These are phyloP conservation scores for Ceratosolen solmsi DNA, from an alignment of 1,140 invertebrate species.

Conservation along the genomic window DNA sequence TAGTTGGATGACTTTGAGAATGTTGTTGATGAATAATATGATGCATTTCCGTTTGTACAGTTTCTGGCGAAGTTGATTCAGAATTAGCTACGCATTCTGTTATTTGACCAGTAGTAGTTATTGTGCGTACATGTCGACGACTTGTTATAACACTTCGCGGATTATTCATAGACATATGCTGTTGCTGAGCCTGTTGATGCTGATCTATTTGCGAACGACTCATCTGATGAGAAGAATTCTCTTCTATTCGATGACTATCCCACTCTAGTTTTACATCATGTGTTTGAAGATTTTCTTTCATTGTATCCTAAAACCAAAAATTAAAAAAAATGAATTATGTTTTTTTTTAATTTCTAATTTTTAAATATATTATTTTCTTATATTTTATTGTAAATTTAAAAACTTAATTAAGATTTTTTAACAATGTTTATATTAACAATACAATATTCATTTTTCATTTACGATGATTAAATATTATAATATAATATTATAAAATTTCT, in stretches of 20 bases:
- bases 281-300: slow-evolving; percentile 69
- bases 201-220: slow-evolving; percentile 32
- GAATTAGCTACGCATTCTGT: slow-evolving; percentile 70
- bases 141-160: slow-evolving; percentile 75
- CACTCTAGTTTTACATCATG: slow-evolving; percentile 70
- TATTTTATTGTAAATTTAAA: too few species aligned
- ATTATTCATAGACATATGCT: slow-evolving; percentile 40
- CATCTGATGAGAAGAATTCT: slow-evolving; percentile 59
- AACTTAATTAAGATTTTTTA: too few species aligned
- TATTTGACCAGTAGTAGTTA: slow-evolving; percentile 77
- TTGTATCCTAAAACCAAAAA: slow-evolving; percentile 63
- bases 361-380: too few species aligned
- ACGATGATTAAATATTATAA: too few species aligned
- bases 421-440: too few species aligned
- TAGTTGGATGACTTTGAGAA: slow-evolving; percentile 46
- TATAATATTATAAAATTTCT: neutral
- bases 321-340: neutral
- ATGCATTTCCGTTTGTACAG: slow-evolving; percentile 52
- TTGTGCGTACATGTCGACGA: slow-evolving; percentile 75
- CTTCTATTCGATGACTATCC: slow-evolving; percentile 61
- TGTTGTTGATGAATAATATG: slow-evolving; percentile 58
- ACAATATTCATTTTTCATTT: too few species aligned
- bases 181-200: slow-evolving; percentile 10
- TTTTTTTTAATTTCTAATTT: too few species aligned
- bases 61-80: slow-evolving; percentile 63